A percentile compares a stretch with the other conserved stretches of the same genome.
phyloP scores from a whole-genome alignment of 2,888 invertebrate species.

The Hypena proboscidalis region DNA sequence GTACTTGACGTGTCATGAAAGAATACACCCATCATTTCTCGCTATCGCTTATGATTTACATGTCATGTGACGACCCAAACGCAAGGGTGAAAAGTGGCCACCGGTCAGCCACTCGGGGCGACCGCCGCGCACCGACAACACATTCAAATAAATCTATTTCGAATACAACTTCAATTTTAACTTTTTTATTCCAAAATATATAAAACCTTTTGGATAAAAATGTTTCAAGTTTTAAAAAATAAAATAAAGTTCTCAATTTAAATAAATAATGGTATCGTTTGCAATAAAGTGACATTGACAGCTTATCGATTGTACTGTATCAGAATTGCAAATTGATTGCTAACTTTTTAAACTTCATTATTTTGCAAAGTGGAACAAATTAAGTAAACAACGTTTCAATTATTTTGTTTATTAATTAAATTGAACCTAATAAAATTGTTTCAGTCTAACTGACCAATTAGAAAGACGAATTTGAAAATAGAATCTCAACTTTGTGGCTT shows the following conservation, averaged over 20 bases:
- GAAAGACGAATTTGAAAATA: conserved; percentile 28
- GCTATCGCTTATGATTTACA: conserved; percentile 4
- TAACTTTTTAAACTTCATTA: background rate
- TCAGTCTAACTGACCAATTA: conserved; percentile 33
- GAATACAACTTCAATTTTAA: conserved; percentile 16
- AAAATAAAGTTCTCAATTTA: background rate
- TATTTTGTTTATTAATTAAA: conserved; percentile 18
- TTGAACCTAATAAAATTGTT: conserved; percentile 26
- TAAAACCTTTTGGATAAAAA: background rate
- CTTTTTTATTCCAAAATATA: conserved; percentile 11
- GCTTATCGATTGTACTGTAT: conserved; percentile 5
- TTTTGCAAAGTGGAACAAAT: background rate
- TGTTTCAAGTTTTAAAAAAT: background rate
- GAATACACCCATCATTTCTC: background rate
- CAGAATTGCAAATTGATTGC: background rate
- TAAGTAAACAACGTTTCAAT: conserved; percentile 11
- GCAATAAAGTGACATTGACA: conserved; percentile 1
- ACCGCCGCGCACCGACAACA: conserved; percentile 23
- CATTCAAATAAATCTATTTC: conserved; percentile 9
- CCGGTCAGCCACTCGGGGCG: conserved; percentile 37
- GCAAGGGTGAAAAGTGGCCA: conserved; percentile 40
- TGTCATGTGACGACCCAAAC: conserved; percentile 20
- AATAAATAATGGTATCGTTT: conserved; percentile 5
- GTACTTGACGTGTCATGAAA: background rate
- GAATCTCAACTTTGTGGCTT: conserved; percentile 23